Base-by-base conservation (phyloP, 2,113 vertebrate genomes). In the Rynchops niger region DNA sequence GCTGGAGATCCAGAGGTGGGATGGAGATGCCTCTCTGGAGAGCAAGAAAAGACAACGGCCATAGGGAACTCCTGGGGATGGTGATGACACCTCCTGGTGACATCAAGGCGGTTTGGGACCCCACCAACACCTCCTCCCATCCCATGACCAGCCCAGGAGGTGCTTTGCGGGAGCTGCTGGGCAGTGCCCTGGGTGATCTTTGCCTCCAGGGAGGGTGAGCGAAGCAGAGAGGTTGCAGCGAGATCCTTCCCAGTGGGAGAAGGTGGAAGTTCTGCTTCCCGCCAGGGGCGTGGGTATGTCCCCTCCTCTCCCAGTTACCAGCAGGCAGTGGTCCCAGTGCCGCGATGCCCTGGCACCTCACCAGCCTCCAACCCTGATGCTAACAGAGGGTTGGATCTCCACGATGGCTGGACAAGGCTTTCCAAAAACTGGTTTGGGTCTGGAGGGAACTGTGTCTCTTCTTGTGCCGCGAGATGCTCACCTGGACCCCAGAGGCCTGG, bases 391-490 rank as follows among this genome's bases (percentile, higher is more conserved):
- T 50, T 85, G 19, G 70, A 25, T 18, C 73, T 66, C 72, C 6
- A 1, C 29, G 7, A 0, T 12, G 82, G 21, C 55, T 15, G 47
- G 59, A 38, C 2, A 11, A 53, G 47, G 34, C 70, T 77, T 89
- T 72, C 74, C 82, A 9, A 86, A 66, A 21, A 13, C 79, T 5
- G 17, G 22, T 73, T 53, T 5, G 15, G 53, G 27, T 58, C 80
- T 9, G 15, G 90, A 61, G 45, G 90, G 87, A 90, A 34, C 20
- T 4, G 0, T 2, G 19, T 66, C 56, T 82, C 62, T 58, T 69
- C 10, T 29, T 9, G 82, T 43, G 61, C 81, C 2, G 0, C 3
- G 2, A 76, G 45, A 38, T 32, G n/a, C 50, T 85, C 10, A 0
- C 43, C 29, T 2, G 4, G 42, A 47, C 32, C 63, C 59, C 4